Evolutionary conservation across 35 echinoderm and acorn worm species (phyloP).

Genomic region (Eucidaris tribuloides): DNA sequence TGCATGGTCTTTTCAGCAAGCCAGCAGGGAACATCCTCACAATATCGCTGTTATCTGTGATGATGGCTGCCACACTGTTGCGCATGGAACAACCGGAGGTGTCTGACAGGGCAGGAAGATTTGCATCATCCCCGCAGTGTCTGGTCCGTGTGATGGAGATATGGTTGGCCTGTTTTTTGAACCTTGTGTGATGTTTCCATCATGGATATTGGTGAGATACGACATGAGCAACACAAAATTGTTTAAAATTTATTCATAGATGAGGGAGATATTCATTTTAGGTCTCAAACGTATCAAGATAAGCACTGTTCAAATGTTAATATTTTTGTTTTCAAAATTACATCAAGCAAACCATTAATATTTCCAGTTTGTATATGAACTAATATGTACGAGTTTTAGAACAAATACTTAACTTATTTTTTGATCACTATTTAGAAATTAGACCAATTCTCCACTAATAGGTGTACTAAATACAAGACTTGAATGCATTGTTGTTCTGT

Average conservation of each 20-base stretch:
- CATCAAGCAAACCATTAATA: no score
- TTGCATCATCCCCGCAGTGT: not conserved
- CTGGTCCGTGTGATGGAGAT: not conserved
- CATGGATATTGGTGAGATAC: slow-evolving; percentile 43
- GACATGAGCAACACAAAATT: not conserved
- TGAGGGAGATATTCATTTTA: not conserved
- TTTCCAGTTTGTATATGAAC: no score
- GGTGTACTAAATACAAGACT: no score
- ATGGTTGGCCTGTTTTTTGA: slow-evolving; percentile 32
- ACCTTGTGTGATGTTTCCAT: not conserved
- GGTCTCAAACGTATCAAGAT: not conserved
- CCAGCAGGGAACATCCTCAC: not conserved
- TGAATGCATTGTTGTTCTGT: no score
- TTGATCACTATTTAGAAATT: no score
- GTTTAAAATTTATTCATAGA: not conserved
- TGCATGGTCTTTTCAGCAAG: not conserved
- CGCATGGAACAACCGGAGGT: not conserved
- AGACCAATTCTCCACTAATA: no score
- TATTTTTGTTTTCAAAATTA: no score
- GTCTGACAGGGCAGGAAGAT: not conserved
- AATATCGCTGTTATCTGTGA: slow-evolving; percentile 50
- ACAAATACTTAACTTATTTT: no score
- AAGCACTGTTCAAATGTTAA: not conserved
- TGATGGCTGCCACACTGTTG: slow-evolving; percentile 10
- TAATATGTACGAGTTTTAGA: no score